Base-by-base conservation (phyloP, 1,140 invertebrate species). In the Tetranychus cinnabarinus region DNA sequence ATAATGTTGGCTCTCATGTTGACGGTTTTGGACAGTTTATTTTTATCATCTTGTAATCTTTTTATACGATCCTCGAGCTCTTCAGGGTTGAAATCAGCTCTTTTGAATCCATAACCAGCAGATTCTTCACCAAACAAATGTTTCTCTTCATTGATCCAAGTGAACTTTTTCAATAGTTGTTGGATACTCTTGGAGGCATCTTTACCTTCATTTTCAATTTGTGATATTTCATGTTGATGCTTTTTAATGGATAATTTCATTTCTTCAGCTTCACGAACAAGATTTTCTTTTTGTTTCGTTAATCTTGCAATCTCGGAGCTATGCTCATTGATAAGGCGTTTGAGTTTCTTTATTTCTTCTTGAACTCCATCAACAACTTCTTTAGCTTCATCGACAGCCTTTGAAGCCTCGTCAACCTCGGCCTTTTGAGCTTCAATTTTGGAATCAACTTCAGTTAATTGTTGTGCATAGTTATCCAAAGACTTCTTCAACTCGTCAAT, bases 141-240 rank as follows among this genome's bases (percentile, higher is more conserved):
- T 66, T 80, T 78, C 66, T 91, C 87, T 45, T 82, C 77, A 1
- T 77, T 71, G 64, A 92, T 89, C 87, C 87, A 92, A 15, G 79
- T 76, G 67, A 84, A 74, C 60, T 79, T 77, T 39, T 71, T 68
- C 12, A 75, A 63, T 65, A 83, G 68, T 15, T 77, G 71, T 42
- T 75, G 67, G 58, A 78, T 76, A 67, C 70, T 69, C 63, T 71
- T 72, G n/a, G 68, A 65, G 15, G 76, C 72, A 60, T 76, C 74
- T 62, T 71, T 72, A 10, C 71, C 69, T 39, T 76, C 75, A 59
- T 71, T 72, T 39, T 74, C 70, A 36, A 70, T 67, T 61, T 76
- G 75, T 36, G 68, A 63, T 23, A 75, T 68, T 62, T 77, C 81
- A 68, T 86, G 83, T 63, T 84, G 80, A 56, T 83, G 71, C 69